A percentile compares a stretch with the other conserved stretches of the same genome.
phyloP scores from a whole-genome alignment of 1,140 invertebrate genomes.

The Schlechtendalia chinensis region DNA sequence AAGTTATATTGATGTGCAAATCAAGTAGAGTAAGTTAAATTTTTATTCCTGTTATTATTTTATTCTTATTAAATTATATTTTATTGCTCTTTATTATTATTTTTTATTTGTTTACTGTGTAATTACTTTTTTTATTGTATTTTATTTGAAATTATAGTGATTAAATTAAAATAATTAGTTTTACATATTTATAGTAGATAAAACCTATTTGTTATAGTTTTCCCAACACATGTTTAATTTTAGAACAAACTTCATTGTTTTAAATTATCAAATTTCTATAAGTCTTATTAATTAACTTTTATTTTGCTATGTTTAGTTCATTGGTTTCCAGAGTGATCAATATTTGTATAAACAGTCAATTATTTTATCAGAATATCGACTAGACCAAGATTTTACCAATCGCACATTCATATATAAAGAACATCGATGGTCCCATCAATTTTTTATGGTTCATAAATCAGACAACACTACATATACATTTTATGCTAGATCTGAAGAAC shows the following conservation, averaged over 20 bases:
- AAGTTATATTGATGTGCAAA: slow-evolving; percentile 94
- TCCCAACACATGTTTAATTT: no score
- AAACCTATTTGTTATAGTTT: no score
- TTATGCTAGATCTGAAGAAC: slow-evolving; percentile 83
- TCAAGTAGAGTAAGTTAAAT: slow-evolving; percentile 67
- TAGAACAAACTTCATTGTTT: no score
- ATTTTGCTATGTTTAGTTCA: slow-evolving; percentile 4
- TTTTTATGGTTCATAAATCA: slow-evolving; percentile 79
- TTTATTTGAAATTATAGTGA: no score
- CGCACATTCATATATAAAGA: slow-evolving; percentile 66
- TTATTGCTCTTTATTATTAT: not conserved
- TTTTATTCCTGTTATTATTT: slow-evolving; percentile 26
- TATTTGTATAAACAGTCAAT: slow-evolving; percentile 88
- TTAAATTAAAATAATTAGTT: no score
- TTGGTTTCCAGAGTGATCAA: slow-evolving; percentile 72
- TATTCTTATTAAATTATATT: not conserved
- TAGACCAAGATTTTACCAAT: slow-evolving; percentile 71
- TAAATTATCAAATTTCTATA: not conserved
- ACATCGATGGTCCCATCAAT: slow-evolving; percentile 75
- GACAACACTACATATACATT: slow-evolving; percentile 83
- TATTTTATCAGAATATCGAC: slow-evolving; percentile 77
- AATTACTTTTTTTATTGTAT: no score
- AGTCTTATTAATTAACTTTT: not conserved
- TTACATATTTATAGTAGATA: no score
- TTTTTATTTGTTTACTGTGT: no score